Evolutionary conservation across 1,140 invertebrate species (phyloP).

Genomic region (Helicoverpa armigera): DNA sequence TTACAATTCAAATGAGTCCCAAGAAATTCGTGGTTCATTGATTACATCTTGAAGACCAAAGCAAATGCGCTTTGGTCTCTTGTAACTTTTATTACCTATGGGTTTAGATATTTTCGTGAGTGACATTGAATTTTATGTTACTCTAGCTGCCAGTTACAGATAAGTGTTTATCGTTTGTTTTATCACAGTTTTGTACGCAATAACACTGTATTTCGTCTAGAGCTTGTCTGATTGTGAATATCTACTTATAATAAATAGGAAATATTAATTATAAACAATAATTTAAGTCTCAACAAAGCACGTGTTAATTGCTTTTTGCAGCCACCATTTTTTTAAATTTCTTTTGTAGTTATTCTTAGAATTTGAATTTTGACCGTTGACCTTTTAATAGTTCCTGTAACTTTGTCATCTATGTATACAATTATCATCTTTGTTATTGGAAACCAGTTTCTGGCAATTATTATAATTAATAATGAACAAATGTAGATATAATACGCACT

Average conservation of each 20-base stretch:
- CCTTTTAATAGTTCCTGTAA: slow-evolving; percentile 22
- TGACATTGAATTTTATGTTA: slow-evolving; percentile 22
- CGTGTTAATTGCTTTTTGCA: background rate
- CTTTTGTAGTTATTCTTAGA: background rate
- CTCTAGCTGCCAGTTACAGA: background rate
- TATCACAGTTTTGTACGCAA: slow-evolving; percentile 10
- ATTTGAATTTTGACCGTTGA: background rate
- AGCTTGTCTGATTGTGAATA: slow-evolving; percentile 6
- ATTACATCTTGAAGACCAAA: background rate
- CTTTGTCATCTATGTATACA: background rate
- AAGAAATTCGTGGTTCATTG: background rate
- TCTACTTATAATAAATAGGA: background rate
- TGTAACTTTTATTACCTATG: background rate
- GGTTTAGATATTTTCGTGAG: background rate
- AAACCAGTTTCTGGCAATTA: no score
- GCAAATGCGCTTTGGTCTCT: background rate
- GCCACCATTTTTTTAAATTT: background rate
- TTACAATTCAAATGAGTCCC: background rate
- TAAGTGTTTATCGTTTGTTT: background rate
- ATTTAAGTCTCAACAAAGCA: background rate
- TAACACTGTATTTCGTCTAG: slow-evolving; percentile 2
- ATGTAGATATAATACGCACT: no score
- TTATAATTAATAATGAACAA: no score
- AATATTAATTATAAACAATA: background rate
- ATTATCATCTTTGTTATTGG: background rate